These are phyloP conservation scores for Saguinus oedipus DNA, from an alignment of 2,797 vertebrate species.

Conservation along the genomic window DNA sequence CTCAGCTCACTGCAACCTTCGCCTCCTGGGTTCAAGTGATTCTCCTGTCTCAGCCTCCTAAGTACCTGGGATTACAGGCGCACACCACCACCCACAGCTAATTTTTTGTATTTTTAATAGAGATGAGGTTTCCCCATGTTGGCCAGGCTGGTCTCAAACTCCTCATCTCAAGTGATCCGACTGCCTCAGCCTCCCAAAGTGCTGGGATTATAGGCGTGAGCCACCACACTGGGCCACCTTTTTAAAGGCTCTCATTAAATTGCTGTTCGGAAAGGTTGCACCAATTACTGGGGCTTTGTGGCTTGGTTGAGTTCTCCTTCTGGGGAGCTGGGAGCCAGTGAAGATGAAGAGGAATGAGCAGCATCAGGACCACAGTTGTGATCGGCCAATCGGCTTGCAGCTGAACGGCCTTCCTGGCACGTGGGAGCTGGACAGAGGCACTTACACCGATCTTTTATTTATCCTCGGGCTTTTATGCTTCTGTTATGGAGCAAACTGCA, in stretches of 20 bases:
- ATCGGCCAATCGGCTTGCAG: neutral
- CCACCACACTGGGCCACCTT: no score
- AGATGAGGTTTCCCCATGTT: no score
- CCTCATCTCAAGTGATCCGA: no score
- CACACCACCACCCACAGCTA: no score
- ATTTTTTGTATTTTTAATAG: no score
- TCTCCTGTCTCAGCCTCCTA: no score
- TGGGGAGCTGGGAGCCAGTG: neutral
- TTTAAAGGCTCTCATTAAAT: neutral
- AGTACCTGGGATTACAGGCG: no score
- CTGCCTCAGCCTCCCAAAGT: no score
- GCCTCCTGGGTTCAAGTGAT: no score
- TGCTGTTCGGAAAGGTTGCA: neutral
- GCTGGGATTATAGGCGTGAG: no score
- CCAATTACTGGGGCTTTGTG: neutral
- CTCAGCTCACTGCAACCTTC: no score
- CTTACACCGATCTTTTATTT: slow-evolving; percentile 36
- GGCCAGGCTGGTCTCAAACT: no score
- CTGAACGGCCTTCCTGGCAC: slow-evolving; percentile 35
- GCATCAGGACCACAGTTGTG: fast-evolving
- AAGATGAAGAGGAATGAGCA: neutral
- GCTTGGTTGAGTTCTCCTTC: neutral
- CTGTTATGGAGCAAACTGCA: neutral
- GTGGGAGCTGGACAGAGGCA: neutral
- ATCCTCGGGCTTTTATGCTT: slow-evolving; percentile 28